A percentile compares a stretch with the other conserved stretches of the same genome.
Evolutionary conservation across 2,113 vertebrate species (phyloP).

Genomic region (Craseonycteris thonglongyai): DNA sequence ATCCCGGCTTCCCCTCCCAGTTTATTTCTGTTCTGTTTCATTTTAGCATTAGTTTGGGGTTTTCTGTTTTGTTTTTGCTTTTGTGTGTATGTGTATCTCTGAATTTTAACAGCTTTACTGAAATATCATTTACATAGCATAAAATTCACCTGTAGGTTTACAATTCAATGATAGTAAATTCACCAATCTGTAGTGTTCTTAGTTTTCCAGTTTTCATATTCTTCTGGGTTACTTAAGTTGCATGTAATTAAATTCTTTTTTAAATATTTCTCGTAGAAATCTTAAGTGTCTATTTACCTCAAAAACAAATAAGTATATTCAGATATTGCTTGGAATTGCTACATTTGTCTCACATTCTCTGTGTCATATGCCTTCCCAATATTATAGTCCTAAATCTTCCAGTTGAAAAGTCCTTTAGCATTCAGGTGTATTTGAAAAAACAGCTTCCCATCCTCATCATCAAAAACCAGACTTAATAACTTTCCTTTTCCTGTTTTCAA

Average conservation of each 20-base stretch:
- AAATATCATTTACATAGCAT: not conserved
- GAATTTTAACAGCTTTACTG: not conserved
- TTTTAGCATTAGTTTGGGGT: not conserved
- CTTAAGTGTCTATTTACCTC: not conserved
- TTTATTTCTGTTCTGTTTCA: not conserved
- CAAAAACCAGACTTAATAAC: not conserved
- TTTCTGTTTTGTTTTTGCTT: not conserved
- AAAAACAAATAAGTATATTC: slow-evolving; percentile 18
- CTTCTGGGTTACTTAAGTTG: not conserved
- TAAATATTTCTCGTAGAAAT: not conserved
- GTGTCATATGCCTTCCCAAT: not conserved
- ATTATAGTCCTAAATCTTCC: not conserved
- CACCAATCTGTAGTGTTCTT: not conserved
- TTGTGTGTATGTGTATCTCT: not conserved
- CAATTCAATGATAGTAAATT: not conserved
- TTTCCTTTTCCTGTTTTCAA: not conserved
- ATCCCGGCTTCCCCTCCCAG: too few species aligned
- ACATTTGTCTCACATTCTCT: not conserved
- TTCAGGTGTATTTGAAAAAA: not conserved
- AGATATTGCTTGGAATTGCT: not conserved
- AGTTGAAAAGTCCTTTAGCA: not conserved
- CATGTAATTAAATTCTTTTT: not conserved
- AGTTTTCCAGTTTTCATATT: not conserved
- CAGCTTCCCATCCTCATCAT: not conserved
- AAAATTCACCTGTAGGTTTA: not conserved